Percentiles rank a stretch among this genome's conserved stretches.
Conservation (phyloP, 2,113 vertebrate genomes). For the Pelodiscus sinensis region DNA sequence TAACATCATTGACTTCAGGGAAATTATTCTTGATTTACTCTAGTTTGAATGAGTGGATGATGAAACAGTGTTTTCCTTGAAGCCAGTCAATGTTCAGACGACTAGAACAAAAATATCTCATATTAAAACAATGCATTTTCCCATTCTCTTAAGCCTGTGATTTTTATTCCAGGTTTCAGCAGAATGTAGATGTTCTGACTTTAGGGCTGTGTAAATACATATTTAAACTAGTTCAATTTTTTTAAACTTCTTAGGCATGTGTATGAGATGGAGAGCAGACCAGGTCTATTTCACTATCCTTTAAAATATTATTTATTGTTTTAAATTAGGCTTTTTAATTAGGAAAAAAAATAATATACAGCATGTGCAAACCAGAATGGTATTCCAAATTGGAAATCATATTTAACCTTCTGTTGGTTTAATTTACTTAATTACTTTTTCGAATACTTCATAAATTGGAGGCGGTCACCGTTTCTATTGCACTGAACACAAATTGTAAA, state of each 20-base stretch:
- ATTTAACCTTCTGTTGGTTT: background rate
- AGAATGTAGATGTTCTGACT: background rate
- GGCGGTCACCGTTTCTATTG: background rate
- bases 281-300: background rate
- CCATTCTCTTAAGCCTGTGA: background rate
- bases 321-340: background rate
- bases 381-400: background rate
- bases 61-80: background rate
- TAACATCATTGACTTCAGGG: background rate
- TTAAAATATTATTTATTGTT: background rate
- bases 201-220: background rate
- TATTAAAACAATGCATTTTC: background rate
- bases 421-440: background rate
- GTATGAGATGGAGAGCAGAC: fast-evolving
- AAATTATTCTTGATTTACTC: background rate
- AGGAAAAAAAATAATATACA: background rate
- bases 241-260: fast-evolving
- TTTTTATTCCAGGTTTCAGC: background rate
- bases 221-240: background rate
- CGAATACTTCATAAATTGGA: background rate
- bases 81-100: background rate
- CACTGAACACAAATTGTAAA: background rate
- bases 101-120: background rate
- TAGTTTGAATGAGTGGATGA: background rate
- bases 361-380: background rate